These are phyloP conservation scores for Crioceris asparagi DNA, from an alignment of 2,888 invertebrate species.

Conservation along the genomic window DNA sequence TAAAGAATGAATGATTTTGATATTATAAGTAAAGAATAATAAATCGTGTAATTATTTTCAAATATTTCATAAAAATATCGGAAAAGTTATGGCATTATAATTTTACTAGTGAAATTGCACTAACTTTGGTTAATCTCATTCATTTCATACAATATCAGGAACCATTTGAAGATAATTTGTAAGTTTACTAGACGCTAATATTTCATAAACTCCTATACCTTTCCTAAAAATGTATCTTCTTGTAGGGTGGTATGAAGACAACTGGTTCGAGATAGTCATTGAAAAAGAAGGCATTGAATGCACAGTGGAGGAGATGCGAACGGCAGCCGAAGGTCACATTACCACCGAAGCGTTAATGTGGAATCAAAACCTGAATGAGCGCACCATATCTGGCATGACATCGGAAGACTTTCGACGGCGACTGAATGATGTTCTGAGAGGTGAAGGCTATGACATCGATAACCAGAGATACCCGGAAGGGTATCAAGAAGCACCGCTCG, in stretches of 20 bases:
- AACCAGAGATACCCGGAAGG: conserved; percentile 84
- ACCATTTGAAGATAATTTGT: no score
- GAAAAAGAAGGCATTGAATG: conserved; percentile 84
- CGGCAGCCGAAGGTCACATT: conserved; percentile 92
- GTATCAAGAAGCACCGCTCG: conserved; percentile 95
- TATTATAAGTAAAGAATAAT: no score
- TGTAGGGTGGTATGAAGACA: conserved; percentile 94
- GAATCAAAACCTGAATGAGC: conserved; percentile 85
- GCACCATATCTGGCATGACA: conserved; percentile 93
- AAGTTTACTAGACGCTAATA: no score
- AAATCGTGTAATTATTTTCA: no score
- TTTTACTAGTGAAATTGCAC: no score
- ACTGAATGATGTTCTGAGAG: conserved; percentile 69
- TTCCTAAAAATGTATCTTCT: conserved; percentile 8
- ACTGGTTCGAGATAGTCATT: conserved; percentile 90
- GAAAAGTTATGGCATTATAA: no score
- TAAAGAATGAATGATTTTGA: no score
- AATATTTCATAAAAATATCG: no score
- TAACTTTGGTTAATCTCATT: no score
- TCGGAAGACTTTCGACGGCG: conserved; percentile 81
- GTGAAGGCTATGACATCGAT: conserved; percentile 76
- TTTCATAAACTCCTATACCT: no score
- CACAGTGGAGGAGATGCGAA: conserved; percentile 84
- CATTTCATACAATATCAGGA: no score
- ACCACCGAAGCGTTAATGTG: conserved; percentile 99